phyloP scores from a whole-genome alignment of 2,797 vertebrate genomes.

The Antennarius maculatus region DNA sequence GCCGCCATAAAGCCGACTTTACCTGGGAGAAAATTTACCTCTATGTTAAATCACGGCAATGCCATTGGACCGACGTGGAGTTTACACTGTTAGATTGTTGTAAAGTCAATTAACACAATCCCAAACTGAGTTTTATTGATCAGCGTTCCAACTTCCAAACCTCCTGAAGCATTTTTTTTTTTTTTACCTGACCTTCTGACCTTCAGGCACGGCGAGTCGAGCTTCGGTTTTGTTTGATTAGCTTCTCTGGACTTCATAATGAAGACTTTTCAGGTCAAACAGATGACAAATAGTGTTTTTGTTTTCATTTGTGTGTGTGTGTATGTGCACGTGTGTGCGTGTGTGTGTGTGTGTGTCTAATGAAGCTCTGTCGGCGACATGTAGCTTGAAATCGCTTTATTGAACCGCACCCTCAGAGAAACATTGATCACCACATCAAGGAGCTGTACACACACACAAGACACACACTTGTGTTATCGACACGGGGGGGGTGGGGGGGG shows the following conservation, averaged over 20 bases:
- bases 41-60: background rate
- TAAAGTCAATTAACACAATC: background rate
- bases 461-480: constrained; percentile 11
- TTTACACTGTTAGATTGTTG: constrained; percentile 1
- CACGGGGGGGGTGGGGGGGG: constrained; percentile 45
- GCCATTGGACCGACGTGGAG: constrained; percentile 2
- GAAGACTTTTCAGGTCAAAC: constrained; percentile 45
- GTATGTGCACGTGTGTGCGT: constrained; percentile 15
- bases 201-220: constrained; percentile 1
- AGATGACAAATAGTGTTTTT: constrained; percentile 22
- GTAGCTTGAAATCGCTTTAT: constrained; percentile 70
- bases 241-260: constrained; percentile 18
- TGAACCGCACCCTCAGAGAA: constrained; percentile 63
- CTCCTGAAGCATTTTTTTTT: background rate
- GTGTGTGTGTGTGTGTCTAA: constrained; percentile 44
- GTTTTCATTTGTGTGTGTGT: constrained; percentile 34
- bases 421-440: constrained; percentile 73
- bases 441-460: constrained; percentile 39
- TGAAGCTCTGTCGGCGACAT: constrained; percentile 72
- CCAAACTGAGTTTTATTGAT: background rate
- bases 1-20: constrained; percentile 14
- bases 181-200: background rate
- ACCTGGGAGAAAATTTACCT: constrained; percentile 9
- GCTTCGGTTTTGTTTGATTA: constrained; percentile 39
- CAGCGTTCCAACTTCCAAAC: background rate